These are phyloP conservation scores for Sus scrofa DNA, from an alignment of 2,113 vertebrate species.

Conservation along the genomic window DNA sequence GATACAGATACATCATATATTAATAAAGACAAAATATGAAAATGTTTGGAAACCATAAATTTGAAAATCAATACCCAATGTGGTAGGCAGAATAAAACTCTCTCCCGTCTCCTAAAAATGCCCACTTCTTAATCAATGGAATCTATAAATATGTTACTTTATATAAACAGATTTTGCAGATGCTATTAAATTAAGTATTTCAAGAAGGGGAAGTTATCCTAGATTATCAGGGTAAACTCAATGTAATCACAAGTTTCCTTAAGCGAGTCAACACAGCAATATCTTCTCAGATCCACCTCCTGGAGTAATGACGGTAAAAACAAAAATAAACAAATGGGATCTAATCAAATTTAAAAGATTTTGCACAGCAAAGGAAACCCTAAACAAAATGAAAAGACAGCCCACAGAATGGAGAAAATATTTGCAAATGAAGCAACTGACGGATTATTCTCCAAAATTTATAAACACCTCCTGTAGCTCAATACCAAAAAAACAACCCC, in stretches of 20 bases:
- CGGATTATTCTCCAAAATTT: too few relatives aligned
- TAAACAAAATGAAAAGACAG: too few relatives aligned
- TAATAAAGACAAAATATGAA: not conserved
- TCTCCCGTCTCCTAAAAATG: too few relatives aligned
- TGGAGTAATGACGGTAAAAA: too few relatives aligned
- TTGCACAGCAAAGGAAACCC: too few relatives aligned
- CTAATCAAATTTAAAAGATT: too few relatives aligned
- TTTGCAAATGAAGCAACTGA: too few relatives aligned
- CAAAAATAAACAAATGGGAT: too few relatives aligned
- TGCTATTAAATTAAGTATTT: not conserved
- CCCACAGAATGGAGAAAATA: too few relatives aligned
- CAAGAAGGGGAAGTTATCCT: not conserved
- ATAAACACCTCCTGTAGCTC: too few relatives aligned
- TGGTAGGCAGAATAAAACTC: not conserved
- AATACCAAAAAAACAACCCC: too few relatives aligned
- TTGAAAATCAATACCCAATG: not conserved
- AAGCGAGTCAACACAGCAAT: not conserved
- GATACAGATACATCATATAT: not conserved
- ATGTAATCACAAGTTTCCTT: not conserved
- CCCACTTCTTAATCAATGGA: not conserved
- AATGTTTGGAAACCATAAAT: not conserved
- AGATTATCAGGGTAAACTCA: not conserved
- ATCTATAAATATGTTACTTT: not conserved
- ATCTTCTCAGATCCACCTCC: too few relatives aligned
- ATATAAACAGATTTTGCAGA: not conserved